phyloP scores from a whole-genome alignment of 1,140 invertebrate species.

The Neodiprion virginianus region DNA sequence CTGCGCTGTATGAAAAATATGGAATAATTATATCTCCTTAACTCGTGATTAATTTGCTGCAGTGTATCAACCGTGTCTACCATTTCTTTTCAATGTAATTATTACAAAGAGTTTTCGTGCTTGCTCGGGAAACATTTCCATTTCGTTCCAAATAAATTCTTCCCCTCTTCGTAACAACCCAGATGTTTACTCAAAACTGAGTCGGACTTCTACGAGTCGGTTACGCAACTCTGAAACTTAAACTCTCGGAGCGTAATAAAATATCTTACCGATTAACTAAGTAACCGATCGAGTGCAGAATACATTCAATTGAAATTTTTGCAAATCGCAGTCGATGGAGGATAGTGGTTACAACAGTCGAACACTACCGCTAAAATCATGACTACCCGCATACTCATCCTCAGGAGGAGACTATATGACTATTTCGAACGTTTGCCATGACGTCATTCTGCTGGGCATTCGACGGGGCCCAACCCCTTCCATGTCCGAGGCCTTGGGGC shows the following conservation, averaged over 20 bases:
- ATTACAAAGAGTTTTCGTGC: neutral
- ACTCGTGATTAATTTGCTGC: neutral
- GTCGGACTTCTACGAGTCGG: neutral
- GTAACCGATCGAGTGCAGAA: neutral
- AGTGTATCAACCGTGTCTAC: neutral
- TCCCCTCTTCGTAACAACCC: neutral
- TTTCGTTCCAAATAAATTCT: neutral
- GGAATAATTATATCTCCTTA: neutral
- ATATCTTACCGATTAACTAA: neutral
- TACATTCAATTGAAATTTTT: no score
- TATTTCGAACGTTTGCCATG: neutral
- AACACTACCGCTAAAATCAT: neutral
- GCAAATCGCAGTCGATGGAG: no score
- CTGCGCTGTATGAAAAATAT: no score
- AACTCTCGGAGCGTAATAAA: neutral
- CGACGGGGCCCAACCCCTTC: slow-evolving; percentile 9
- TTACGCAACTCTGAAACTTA: slow-evolving; percentile 7
- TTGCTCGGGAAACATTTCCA: neutral
- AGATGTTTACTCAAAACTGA: neutral
- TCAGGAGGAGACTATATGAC: neutral
- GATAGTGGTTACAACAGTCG: no score
- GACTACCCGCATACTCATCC: neutral
- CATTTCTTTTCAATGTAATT: neutral
- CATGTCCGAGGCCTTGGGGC: slow-evolving; percentile 10
- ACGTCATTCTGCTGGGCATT: neutral